Percentiles rank a stretch among this genome's conserved stretches.
phyloP scores from a whole-genome alignment of 2,797 vertebrate genomes.

The Oryzias dopingdopingensis region DNA sequence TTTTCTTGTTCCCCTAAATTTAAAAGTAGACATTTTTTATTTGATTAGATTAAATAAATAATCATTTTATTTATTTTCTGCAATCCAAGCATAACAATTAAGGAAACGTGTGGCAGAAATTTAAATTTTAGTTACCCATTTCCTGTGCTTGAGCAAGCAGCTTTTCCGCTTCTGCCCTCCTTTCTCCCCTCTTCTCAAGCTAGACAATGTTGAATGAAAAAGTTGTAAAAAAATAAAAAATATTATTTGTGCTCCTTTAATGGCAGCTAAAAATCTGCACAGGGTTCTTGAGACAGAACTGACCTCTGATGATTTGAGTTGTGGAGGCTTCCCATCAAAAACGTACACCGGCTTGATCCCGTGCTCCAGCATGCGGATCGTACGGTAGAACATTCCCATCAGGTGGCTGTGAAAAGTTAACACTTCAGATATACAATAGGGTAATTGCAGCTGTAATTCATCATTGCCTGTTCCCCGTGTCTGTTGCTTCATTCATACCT shows the following conservation, averaged over 20 bases:
- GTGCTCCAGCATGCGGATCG: conserved; percentile 93
- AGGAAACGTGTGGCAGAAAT: no score
- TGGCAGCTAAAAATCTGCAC: no score
- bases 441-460: no score
- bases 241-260: no score
- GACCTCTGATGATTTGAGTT: conserved; percentile 92
- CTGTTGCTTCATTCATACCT: conserved; percentile 62
- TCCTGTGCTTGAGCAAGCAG: conserved; percentile 89
- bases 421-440: not conserved
- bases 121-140: conserved; percentile 57
- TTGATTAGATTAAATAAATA: no score
- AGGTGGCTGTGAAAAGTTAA: conserved; percentile 79
- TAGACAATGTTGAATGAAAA: conserved; percentile 30
- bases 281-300: conserved; percentile 4
- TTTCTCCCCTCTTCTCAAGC: conserved; percentile 88
- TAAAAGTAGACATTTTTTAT: no score
- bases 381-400: conserved; percentile 98
- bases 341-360: conserved; percentile 96
- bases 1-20: conserved; percentile 82
- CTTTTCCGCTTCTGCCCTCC: conserved; percentile 91
- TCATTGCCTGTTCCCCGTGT: not conserved
- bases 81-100: no score
- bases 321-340: conserved; percentile 94
- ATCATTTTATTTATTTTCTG: no score
- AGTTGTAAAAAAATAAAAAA: not conserved